Evolutionary conservation across 2,888 invertebrate species (phyloP).

Genomic region (Caenorhabditis virilis): DNA sequence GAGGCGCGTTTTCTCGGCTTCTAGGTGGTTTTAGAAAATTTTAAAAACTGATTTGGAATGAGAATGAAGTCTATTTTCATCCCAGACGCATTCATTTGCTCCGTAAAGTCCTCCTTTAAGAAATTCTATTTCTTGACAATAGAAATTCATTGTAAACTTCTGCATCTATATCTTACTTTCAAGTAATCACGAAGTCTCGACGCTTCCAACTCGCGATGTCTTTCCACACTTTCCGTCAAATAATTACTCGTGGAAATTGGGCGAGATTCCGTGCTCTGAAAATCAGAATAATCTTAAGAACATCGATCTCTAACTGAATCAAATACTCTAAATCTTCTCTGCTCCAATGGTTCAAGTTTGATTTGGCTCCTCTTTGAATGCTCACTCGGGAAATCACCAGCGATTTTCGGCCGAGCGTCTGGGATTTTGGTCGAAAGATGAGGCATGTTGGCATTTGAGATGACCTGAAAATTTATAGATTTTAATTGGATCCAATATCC

Average conservation of each 20-base stretch:
- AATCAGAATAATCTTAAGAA: background rate
- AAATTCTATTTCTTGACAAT: too few relatives aligned
- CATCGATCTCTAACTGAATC: background rate
- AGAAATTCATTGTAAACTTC: too few relatives aligned
- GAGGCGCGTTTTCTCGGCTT: too few relatives aligned
- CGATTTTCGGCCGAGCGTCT: constrained; percentile 49
- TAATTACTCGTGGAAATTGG: constrained; percentile 66
- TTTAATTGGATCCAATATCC: constrained; percentile 3
- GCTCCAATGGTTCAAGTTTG: constrained; percentile 68
- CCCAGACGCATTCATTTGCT: too few relatives aligned
- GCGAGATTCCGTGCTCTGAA: constrained; percentile 62
- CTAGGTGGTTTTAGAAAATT: too few relatives aligned
- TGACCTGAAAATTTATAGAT: constrained; percentile 19
- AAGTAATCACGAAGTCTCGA: constrained; percentile 61
- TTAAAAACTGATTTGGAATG: too few relatives aligned
- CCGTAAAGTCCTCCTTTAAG: too few relatives aligned
- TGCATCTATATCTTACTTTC: constrained; percentile 30
- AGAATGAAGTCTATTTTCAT: too few relatives aligned
- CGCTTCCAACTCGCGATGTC: constrained; percentile 66
- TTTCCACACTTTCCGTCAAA: constrained; percentile 64
- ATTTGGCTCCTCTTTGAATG: constrained; percentile 60
- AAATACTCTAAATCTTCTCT: constrained; percentile 57
- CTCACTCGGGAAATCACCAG: constrained; percentile 64
- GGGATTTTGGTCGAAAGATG: constrained; percentile 43
- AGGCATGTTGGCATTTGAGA: constrained; percentile 63